Evolutionary conservation across 2,888 invertebrate species (phyloP).

Genomic region (Encarsia formosa): DNA sequence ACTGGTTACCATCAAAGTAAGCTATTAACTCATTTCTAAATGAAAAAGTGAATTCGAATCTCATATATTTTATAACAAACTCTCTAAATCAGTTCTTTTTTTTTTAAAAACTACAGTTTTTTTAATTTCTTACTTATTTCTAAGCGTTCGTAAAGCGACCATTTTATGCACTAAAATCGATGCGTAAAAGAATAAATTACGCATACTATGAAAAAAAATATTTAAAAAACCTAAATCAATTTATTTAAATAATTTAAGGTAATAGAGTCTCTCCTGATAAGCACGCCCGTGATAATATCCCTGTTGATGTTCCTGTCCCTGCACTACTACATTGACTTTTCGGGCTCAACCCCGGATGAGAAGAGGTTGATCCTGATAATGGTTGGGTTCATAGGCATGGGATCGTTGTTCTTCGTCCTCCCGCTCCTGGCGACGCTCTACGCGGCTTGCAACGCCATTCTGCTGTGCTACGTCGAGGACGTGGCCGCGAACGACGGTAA

Average conservation of each 20-base stretch:
- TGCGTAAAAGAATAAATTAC: too few relatives aligned
- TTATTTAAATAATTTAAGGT: background rate
- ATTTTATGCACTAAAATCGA: too few relatives aligned
- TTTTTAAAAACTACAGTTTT: too few relatives aligned
- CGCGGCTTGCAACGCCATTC: background rate
- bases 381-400: too few relatives aligned
- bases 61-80: too few relatives aligned
- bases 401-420: background rate
- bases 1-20: background rate
- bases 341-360: background rate
- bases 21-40: too few relatives aligned
- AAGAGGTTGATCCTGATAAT: background rate
- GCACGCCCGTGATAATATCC: background rate
- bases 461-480: slow-evolving; percentile 2
- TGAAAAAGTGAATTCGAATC: too few relatives aligned
- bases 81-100: too few relatives aligned
- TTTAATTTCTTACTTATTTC: too few relatives aligned
- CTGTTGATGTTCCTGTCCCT: background rate
- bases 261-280: background rate
- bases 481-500: background rate
- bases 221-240: too few relatives aligned
- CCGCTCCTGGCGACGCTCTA: background rate
- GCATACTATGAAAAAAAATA: too few relatives aligned
- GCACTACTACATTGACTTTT: background rate
- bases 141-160: too few relatives aligned